Evolutionary conservation across 2,888 invertebrate species (phyloP), one percentile per base, ranked within the genome.

Genomic region (Nesidiocoris tenuis): DNA sequence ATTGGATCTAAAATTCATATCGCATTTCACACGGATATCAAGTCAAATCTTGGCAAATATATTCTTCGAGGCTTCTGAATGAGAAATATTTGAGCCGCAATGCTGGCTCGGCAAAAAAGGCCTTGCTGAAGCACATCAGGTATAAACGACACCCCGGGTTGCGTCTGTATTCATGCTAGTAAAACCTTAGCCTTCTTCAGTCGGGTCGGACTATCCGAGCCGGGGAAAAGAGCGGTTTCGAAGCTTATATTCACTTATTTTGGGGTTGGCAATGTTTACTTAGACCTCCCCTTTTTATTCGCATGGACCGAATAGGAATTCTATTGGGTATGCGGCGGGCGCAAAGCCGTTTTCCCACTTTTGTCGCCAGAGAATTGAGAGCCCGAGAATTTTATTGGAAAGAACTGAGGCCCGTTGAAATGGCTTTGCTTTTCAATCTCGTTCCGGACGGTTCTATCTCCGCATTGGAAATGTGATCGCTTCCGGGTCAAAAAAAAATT

Each of bases 241-340:
- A 59, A 59, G 59, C 59, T 59, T 59, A 59, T 18, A 59, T 59
- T 59, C 59, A 59, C 59, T 59, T 59, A 59, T 59, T 59, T 59
- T 2, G 59, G 59, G 17, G 59, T 59, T 18, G 39, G 12, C 39
- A 39, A 12, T 39, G 39, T 39, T 39, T 39, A 39, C 39, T 39
- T 39, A 12, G 39, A 39, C 39, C 12, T 3, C 39, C 39, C 12
- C 39, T 39, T 39, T 39, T 39, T 39, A 39, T 39, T 39, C 39
- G 12, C 39, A 39, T 39, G 3, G 39, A 12, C 39, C 39, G 39
- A 7, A 39, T 39, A 39, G 39, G 39, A 39, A 39, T 39, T 39
- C 39, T 39, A 39, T 39, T 39, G 39, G 39, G 39, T 39, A 39
- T 39, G 39, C 39, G 39, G 12, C 39, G 39, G 39, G 12, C 3